phyloP scores from a whole-genome alignment of 2,888 invertebrate species.

The Drosophila niveifrons region DNA sequence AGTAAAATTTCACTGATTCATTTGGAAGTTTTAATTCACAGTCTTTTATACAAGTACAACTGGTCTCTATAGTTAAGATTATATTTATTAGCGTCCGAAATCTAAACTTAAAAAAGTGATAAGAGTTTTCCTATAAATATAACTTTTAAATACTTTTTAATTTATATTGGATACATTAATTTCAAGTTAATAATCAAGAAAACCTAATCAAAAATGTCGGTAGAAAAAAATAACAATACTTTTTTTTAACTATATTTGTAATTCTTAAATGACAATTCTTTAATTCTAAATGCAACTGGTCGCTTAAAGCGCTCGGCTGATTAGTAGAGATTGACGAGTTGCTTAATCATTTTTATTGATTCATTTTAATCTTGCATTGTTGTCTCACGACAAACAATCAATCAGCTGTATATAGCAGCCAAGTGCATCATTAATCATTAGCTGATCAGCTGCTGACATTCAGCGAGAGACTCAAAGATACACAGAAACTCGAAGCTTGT shows the following conservation, averaged over 20 bases:
- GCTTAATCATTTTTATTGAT: slow-evolving; percentile 20
- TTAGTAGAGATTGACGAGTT: background rate
- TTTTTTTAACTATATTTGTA: background rate
- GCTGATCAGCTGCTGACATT: slow-evolving; percentile 55
- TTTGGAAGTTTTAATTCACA: too few species aligned
- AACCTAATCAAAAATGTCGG: too few species aligned
- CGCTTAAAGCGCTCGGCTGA: background rate
- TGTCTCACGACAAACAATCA: slow-evolving; percentile 46
- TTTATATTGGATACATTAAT: too few species aligned
- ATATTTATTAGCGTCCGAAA: too few species aligned
- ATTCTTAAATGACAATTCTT: slow-evolving; percentile 4
- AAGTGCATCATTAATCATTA: slow-evolving; percentile 63
- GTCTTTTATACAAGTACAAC: too few species aligned
- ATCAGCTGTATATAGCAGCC: slow-evolving; percentile 41
- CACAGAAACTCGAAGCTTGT: slow-evolving; percentile 3
- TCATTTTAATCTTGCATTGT: slow-evolving; percentile 25
- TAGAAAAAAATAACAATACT: too few species aligned
- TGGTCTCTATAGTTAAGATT: too few species aligned
- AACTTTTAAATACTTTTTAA: too few species aligned
- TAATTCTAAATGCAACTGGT: slow-evolving; percentile 2
- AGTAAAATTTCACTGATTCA: too few species aligned
- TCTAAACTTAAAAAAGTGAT: too few species aligned
- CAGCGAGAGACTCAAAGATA: slow-evolving; percentile 22
- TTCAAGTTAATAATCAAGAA: too few species aligned
- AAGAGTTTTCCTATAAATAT: too few species aligned